Evolutionary conservation across 2,888 invertebrate genomes (phyloP), one percentile per base, ranked within the genome.

Genomic region (Xylota segnis): DNA sequence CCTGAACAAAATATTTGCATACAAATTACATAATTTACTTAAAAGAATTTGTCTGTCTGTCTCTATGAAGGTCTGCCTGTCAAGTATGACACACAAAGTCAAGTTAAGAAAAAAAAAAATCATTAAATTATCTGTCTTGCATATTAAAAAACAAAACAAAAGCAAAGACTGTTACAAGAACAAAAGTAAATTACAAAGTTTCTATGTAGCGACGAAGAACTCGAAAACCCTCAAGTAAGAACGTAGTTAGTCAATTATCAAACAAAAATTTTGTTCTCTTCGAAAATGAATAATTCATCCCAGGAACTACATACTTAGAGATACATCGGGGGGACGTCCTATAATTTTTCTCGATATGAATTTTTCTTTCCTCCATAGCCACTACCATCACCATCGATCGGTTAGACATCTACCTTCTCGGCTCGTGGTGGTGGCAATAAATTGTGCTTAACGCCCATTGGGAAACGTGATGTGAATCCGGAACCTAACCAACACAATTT

Each of bases 261-360:
- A 65, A 66, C 37, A 18, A 83, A 74, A 65, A 37, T 10, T 10
- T 37, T 58, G 58, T 65, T 40, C 58, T 65, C 63, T 50, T 61
- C 27, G 23, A 71, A 74, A 58, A 84, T 84, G 83, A 84, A 84
- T 84, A 75, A 84, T 84, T 79, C 79, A 84, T 84, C 47, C n/a
- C 32, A 52, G 34, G 65, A 58, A 72, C 65, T 66, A 58, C 78
- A 56, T 50, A 40, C 78, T 63, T 50, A 40, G 9, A 12, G 56
- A 72, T 50, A 59, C 34, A 65, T 37, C 40, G 6, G 6, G 2
- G n/a, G 47, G 27, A 58, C 50, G 37, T 59, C 58, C 59, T 32
- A 54, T 61, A 32, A 54, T 68, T 68, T 61, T 23, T 23, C 23
- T 59, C 59, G 52, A 52, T 70, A 76, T 61, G 68, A 77, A 77